Percentiles rank a stretch among this genome's conserved stretches.
Conservation (phyloP, 2,113 vertebrate genomes). For the Galeopterus variegatus region DNA sequence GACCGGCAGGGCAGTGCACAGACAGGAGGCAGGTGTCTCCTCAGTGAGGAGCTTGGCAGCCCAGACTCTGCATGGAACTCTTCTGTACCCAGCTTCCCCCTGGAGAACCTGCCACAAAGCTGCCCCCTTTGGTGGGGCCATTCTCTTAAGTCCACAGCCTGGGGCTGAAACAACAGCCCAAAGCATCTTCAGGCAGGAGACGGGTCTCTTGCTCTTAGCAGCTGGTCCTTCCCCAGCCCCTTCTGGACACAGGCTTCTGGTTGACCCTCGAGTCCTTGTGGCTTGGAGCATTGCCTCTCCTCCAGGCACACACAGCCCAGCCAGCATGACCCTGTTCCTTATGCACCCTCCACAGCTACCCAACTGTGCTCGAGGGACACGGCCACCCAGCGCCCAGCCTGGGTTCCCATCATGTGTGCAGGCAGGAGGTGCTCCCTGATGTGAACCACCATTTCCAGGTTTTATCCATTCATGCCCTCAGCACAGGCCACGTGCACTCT, state of each 20-base stretch:
- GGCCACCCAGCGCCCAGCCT: neutral
- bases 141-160: neutral
- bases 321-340: neutral
- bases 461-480: neutral
- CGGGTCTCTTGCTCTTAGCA: neutral
- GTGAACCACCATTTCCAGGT: neutral
- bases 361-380: neutral
- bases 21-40: neutral
- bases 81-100: neutral
- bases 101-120: neutral
- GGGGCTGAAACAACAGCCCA: neutral
- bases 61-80: neutral
- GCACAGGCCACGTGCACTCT: neutral
- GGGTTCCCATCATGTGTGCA: neutral
- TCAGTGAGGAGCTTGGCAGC: neutral
- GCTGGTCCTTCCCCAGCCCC: neutral
- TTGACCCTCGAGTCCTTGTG: neutral
- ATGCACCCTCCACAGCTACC: accelerated
- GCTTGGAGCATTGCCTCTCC: neutral
- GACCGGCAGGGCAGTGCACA: neutral
- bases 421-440: neutral
- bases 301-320: neutral
- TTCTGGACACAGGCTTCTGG: neutral
- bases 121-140: neutral
- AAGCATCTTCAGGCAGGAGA: neutral